Evolutionary conservation across 2,797 vertebrate genomes (phyloP).

Genomic region (Danio aesculapii): DNA sequence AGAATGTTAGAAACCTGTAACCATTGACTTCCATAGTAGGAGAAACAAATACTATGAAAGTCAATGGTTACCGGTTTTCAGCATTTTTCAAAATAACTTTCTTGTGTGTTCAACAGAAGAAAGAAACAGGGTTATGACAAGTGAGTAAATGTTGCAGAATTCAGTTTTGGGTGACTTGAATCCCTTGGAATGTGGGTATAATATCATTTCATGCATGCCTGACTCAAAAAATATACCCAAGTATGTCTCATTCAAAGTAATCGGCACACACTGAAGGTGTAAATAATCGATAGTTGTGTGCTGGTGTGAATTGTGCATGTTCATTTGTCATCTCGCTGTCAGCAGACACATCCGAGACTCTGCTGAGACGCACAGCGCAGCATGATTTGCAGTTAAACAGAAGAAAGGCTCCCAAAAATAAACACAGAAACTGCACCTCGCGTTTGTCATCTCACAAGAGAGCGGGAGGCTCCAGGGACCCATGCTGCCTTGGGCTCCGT

Average conservation of each 20-base stretch:
- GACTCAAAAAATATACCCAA: neutral
- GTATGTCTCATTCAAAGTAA: neutral
- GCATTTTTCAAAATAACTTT: too few species aligned
- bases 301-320: neutral
- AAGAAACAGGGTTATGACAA: too few species aligned
- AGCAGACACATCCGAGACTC: neutral
- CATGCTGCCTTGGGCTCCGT: neutral
- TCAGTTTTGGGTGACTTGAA: too few species aligned
- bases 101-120: too few species aligned
- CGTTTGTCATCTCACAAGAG: conserved; percentile 14
- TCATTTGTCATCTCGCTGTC: neutral
- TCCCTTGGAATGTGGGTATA: too few species aligned
- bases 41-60: neutral
- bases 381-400: conserved; percentile 25
- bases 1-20: too few species aligned
- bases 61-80: too few species aligned
- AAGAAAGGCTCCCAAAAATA: conserved; percentile 43
- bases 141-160: too few species aligned
- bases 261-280: neutral
- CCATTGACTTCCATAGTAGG: neutral
- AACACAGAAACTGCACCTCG: conserved; percentile 22
- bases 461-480: conserved; percentile 12
- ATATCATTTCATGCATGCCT: too few species aligned
- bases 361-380: conserved; percentile 1
- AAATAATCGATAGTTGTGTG: neutral